These are phyloP conservation scores for Hycleus phaleratus DNA, from an alignment of 1,140 invertebrate species.

Conservation along the genomic window DNA sequence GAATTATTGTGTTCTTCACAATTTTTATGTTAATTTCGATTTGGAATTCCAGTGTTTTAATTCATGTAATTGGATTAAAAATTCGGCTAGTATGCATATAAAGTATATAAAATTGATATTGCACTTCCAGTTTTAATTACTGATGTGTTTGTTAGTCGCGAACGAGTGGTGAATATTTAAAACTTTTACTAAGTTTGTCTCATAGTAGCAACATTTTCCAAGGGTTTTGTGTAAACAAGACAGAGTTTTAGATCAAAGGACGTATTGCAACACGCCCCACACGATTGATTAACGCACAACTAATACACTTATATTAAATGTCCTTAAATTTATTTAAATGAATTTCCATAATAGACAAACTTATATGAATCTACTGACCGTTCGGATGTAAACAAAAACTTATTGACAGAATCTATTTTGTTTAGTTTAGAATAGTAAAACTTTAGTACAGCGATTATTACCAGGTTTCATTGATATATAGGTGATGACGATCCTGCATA, in stretches of 20 bases:
- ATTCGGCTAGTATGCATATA: too few species aligned
- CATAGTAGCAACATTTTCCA: constrained; percentile 7
- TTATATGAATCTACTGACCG: constrained; percentile 18
- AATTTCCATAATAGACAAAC: constrained; percentile 19
- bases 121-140: constrained; percentile 13
- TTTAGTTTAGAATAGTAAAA: constrained; percentile 3
- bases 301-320: constrained; percentile 11
- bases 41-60: too few species aligned
- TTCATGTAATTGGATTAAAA: too few species aligned
- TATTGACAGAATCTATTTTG: constrained; percentile 3
- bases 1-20: too few species aligned
- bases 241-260: constrained; percentile 17
- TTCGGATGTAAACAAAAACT: neutral
- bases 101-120: too few species aligned
- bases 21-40: too few species aligned
- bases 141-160: constrained; percentile 16
- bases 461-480: constrained; percentile 27
- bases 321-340: constrained; percentile 2
- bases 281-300: constrained; percentile 20
- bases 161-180: constrained; percentile 21
- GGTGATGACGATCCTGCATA: constrained; percentile 28
- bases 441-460: constrained; percentile 19
- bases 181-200: constrained; percentile 19
- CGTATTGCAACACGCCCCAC: constrained; percentile 8
- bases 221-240: constrained; percentile 15